A percentile compares a stretch with the other conserved stretches of the same genome.
Evolutionary conservation across 2,113 vertebrate genomes (phyloP).

Genomic region (Beaufortia kweichowensis): DNA sequence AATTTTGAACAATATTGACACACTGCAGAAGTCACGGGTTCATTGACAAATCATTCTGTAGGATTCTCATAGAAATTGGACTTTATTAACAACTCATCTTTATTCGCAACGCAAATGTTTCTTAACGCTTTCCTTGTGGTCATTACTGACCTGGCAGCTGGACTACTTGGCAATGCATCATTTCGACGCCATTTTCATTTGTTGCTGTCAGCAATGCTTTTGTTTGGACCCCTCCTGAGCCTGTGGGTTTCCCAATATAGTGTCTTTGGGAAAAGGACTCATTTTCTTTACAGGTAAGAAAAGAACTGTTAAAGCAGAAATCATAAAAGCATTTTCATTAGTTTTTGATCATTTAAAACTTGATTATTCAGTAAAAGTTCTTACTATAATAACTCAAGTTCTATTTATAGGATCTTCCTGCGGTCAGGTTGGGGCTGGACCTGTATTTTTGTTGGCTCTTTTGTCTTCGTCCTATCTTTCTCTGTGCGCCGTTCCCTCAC

Average conservation of each 20-base stretch:
- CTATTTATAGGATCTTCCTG: conserved; percentile 81
- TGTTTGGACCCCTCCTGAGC: conserved; percentile 82
- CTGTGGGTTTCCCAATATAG: conserved; percentile 84
- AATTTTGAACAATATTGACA: not conserved
- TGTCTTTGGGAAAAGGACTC: conserved; percentile 82
- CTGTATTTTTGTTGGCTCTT: conserved; percentile 81
- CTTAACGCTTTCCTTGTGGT: conserved; percentile 75
- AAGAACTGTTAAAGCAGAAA: conserved; percentile 7
- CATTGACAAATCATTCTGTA: not conserved
- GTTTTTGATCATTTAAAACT: no score
- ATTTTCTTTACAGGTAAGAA: conserved; percentile 87
- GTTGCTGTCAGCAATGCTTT: conserved; percentile 77
- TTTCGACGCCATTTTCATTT: conserved; percentile 84
- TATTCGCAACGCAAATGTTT: conserved; percentile 65
- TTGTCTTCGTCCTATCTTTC: conserved; percentile 83
- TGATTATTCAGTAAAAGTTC: no score
- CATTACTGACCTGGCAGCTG: conserved; percentile 80
- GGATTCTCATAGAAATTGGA: not conserved
- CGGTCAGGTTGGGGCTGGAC: conserved; percentile 90
- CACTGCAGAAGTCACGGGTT: not conserved
- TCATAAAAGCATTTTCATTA: no score
- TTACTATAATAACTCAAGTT: no score
- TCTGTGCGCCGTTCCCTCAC: conserved; percentile 76
- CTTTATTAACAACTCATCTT: not conserved
- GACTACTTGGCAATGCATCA: conserved; percentile 74